A percentile compares a stretch with the other conserved stretches of the same genome.
Conservation (phyloP, 2,113 vertebrate species). For the Leuciscus idus region DNA sequence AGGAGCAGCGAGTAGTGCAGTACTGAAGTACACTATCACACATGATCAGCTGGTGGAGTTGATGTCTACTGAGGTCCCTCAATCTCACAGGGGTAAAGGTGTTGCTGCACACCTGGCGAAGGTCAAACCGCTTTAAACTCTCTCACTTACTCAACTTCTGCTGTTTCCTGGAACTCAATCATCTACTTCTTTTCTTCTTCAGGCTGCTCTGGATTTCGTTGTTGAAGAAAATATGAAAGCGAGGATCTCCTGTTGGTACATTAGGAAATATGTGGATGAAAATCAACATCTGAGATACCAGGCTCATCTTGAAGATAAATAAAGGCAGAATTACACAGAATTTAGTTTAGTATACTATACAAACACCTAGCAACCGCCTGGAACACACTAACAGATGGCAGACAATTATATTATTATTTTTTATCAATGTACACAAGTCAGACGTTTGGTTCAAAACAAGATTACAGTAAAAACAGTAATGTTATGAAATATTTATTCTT, state of each 20-base stretch:
- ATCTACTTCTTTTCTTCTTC: not conserved
- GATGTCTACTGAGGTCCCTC: constrained; percentile 71
- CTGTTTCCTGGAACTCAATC: not conserved
- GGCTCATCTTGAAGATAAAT: constrained; percentile 51
- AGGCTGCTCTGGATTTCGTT: constrained; percentile 74
- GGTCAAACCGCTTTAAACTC: constrained; percentile 47
- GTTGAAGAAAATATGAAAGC: constrained; percentile 72
- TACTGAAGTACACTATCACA: constrained; percentile 67
- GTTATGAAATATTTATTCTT: no score
- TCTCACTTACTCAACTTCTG: not conserved
- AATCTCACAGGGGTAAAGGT: constrained; percentile 68
- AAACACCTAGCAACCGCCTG: no score
- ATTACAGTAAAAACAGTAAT: no score
- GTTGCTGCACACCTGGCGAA: constrained; percentile 71
- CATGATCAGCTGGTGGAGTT: constrained; percentile 68
- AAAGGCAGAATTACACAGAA: not conserved
- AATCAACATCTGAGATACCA: constrained; percentile 62
- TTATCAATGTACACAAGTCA: no score
- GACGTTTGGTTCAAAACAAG: no score
- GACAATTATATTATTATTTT: no score
- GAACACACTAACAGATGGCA: no score
- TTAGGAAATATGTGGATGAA: constrained; percentile 69
- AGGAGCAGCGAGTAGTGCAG: constrained; percentile 55
- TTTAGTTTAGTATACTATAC: no score
- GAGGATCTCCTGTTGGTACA: constrained; percentile 74